Base-by-base conservation (phyloP, 64 coral and sea anemone genomes). In the Porites lutea region DNA sequence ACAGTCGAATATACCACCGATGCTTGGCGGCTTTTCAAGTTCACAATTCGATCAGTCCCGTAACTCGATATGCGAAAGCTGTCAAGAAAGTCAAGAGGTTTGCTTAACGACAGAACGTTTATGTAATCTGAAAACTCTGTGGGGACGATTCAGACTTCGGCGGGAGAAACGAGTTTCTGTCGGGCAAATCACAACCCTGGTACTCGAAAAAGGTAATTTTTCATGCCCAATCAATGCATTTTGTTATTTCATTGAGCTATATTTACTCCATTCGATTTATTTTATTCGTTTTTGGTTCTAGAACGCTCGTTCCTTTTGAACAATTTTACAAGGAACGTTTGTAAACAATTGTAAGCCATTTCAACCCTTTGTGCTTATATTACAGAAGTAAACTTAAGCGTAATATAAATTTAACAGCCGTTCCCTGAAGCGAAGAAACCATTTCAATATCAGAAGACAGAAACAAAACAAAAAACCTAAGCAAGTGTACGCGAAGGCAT, bases 31-130 rank as follows among this genome's bases (percentile, higher is more conserved):
- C 53, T 80, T 59, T 60, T 45, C 52, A 5, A 52, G 45, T 27
- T 49, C 16, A 69, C 50, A 15, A 16, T 11, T n/a, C 46, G 44
- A 64, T 84, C 46, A 66, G 37, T 47, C 8, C 13, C 69, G 81
- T 84, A 48, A 84, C 48, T 68, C 37, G 81, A 84, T 84, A 84
- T 68, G 45, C 48, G 61, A 1, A 68, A 50, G 45, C 62, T 84
- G 81, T 84, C 81, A 84, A 84, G 63, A 84, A 52, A 68, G 47
- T 52, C 48, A 22, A 84, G 47, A 65, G 81, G 8, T 48, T 51
- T 68, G 61, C 64, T 44, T 50, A 63, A 1, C 18, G 46, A 11
- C 16, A 51, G 57, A 69, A 84, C 47, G 73, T 76, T 52, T 76
- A 76, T 52, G 16, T 14, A 27, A 3, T 51, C 46, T 4, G 7